phyloP scores from a whole-genome alignment of 2,113 vertebrate species.

The Montifringilla adamsi region DNA sequence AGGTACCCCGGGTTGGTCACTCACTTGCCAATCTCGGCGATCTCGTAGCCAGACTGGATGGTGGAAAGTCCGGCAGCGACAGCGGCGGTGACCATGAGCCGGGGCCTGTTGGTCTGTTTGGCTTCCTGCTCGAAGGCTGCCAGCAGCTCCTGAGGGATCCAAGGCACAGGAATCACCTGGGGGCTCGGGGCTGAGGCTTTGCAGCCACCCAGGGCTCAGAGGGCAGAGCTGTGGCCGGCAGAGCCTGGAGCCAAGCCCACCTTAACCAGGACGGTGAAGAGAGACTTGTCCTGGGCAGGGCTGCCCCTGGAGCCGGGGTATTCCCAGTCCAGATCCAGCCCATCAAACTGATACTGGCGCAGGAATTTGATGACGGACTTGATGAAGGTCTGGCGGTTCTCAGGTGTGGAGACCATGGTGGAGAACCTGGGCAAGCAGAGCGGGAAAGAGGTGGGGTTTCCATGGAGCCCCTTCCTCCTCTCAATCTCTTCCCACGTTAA shows the following conservation, averaged over 20 bases:
- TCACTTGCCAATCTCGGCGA: slow-evolving; percentile 73
- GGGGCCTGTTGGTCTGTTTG: slow-evolving; percentile 63
- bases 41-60: slow-evolving; percentile 77
- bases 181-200: neutral
- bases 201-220: neutral
- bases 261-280: neutral
- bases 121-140: slow-evolving; percentile 53
- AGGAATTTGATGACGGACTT: rapidly evolving
- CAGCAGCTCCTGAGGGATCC: neutral
- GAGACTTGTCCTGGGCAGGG: neutral
- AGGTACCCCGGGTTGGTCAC: neutral
- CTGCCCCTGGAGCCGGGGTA: neutral
- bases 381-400: slow-evolving; percentile 2
- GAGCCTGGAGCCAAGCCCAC: neutral
- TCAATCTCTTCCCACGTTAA: rapidly evolving
- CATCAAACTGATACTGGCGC: neutral
- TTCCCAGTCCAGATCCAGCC: neutral
- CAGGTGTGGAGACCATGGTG: neutral
- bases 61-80: slow-evolving; percentile 73
- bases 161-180: neutral
- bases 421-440: neutral
- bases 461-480: neutral
- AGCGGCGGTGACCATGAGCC: slow-evolving; percentile 76
- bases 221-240: neutral
- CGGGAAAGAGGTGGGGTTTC: neutral